These are phyloP conservation scores for Balaeniceps rex DNA, from an alignment of 2,113 vertebrate genomes.

Conservation along the genomic window DNA sequence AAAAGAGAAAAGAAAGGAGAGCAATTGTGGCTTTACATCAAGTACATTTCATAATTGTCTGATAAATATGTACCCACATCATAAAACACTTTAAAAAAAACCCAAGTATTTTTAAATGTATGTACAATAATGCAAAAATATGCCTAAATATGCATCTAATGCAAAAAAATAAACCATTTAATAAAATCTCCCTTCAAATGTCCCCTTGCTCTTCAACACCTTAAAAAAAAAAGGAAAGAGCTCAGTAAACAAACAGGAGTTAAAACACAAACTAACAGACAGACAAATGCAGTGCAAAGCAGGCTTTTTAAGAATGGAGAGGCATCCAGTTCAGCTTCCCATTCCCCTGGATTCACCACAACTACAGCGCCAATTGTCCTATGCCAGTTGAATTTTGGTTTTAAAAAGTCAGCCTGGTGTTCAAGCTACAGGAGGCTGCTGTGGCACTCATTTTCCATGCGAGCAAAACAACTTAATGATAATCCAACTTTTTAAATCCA, in stretches of 20 bases:
- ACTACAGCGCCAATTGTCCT: not conserved
- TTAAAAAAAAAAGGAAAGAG: not conserved
- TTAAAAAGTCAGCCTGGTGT: not conserved
- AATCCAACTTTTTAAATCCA: not conserved
- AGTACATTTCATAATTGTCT: constrained; percentile 35
- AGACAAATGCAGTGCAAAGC: constrained; percentile 6
- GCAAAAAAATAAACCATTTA: constrained; percentile 60
- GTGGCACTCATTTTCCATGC: not conserved
- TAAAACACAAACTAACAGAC: not conserved
- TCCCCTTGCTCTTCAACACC: constrained; percentile 20
- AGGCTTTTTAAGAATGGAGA: not conserved
- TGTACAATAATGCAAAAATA: constrained; percentile 65
- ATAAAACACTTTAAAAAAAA: constrained; percentile 48
- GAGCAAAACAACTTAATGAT: constrained; percentile 1
- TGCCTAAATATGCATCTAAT: constrained; percentile 50
- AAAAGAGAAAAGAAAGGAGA: not conserved
- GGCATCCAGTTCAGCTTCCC: not conserved
- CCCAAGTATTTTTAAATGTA: constrained; percentile 9
- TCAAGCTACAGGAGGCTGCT: not conserved
- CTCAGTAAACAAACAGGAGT: constrained; percentile 18
- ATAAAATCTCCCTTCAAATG: constrained; percentile 48
- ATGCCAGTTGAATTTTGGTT: not conserved
- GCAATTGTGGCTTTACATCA: not conserved
- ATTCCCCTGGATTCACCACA: not conserved
- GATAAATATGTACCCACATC: constrained; percentile 46